A percentile compares a stretch with the other conserved stretches of the same genome.
Evolutionary conservation across 2,113 vertebrate genomes (phyloP).

Genomic region (Urocitellus parryii): DNA sequence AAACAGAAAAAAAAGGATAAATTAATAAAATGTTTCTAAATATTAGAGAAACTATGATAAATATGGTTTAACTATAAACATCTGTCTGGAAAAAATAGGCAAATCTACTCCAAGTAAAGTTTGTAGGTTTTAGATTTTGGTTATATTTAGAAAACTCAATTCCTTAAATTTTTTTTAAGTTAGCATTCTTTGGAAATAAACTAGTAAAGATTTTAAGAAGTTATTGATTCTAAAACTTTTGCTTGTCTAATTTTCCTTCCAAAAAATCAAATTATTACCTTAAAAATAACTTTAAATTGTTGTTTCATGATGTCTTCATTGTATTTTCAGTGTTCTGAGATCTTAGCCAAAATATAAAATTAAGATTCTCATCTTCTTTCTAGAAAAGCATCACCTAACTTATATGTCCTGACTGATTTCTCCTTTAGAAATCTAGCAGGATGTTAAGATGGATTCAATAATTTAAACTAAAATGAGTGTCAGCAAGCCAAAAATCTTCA

Average conservation of each 20-base stretch:
- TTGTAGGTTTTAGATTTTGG: conserved; percentile 1
- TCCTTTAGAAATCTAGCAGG: background rate
- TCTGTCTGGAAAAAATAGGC: background rate
- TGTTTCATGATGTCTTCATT: conserved; percentile 9
- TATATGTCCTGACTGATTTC: background rate
- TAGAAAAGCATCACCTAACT: background rate
- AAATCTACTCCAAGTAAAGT: conserved; percentile 43
- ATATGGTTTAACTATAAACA: background rate
- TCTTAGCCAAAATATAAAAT: conserved; percentile 28
- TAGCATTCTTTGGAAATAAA: conserved; percentile 20
- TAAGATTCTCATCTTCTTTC: conserved; percentile 30
- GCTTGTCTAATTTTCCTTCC: conserved; percentile 10
- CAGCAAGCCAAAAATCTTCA: background rate
- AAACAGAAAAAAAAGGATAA: conserved; percentile 59
- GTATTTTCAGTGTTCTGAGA: background rate
- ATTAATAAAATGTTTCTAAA: conserved; percentile 21
- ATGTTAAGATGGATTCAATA: background rate
- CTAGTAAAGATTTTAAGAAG: background rate
- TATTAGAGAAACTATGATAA: conserved; percentile 20
- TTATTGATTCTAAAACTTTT: conserved; percentile 1
- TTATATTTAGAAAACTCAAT: conserved; percentile 34
- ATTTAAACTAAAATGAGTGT: background rate
- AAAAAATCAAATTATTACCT: conserved; percentile 33
- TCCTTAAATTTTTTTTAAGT: background rate
- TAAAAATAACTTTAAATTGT: background rate